Base-by-base conservation (phyloP, 2,888 invertebrate species). In the Argyresthia albistria region DNA sequence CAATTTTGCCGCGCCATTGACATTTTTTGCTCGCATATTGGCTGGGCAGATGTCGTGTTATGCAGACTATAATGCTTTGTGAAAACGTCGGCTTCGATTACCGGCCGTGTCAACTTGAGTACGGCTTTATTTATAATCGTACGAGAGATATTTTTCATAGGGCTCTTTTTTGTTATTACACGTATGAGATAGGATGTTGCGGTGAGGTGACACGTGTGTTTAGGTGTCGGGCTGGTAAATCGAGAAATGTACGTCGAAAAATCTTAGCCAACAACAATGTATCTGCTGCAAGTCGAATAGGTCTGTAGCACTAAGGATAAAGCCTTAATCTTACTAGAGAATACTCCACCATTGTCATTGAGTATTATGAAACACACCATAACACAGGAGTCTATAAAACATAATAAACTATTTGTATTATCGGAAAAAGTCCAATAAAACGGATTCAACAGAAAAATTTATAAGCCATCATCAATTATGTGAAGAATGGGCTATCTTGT, bases 71-170 rank as follows among this genome's bases (percentile, higher is more conserved):
- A 49, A 43, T 43, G 49, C 48, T 37, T 50, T 49, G 54, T 58
- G 63, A 61, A 56, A 56, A 66, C 67, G 82, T 78, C 82, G 62
- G 73, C 62, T 73, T 76, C 81, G 78, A 81, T 86, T 79, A 81
- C 76, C 62, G 58, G 55, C 64, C 67, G 65, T 70, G 83, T 81
- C 83, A 77, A 62, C 67, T 73, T 63, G 64, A 62, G 66, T 67
- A 79, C 70, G 67, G 77, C 82, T 82, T 81, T 80, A 83, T 83
- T 76, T 76, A 69, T 76, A 73, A 76, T 71, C 70, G 67, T 69
- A 67, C 73, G 63, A 64, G 70, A 66, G 73, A 80, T 77, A 77
- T 76, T 73, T 70, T 72, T 66, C 69, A 65, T 69, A 60, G 63
- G 53, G 65, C 63, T 62, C 63, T 63, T 63, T 56, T 64, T 64